Evolutionary conservation across 2,888 invertebrate species (phyloP).

Genomic region (Cacoxenus indagator): DNA sequence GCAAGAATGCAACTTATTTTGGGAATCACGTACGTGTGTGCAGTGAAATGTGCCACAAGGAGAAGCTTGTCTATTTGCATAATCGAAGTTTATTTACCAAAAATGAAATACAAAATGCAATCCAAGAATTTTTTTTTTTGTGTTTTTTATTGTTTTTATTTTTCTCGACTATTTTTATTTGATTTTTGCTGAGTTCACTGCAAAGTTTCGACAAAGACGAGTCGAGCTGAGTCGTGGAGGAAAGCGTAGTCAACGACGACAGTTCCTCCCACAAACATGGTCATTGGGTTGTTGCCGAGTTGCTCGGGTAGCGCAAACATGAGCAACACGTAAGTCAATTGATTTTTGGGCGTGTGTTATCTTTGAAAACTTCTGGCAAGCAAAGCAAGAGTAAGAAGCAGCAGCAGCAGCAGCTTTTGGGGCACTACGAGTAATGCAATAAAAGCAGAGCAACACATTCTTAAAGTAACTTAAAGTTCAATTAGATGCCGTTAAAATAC

Average conservation of each 20-base stretch:
- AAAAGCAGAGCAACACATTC: not conserved
- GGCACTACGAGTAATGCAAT: too few species aligned
- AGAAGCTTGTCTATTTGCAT: slow-evolving; percentile 9
- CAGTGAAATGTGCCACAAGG: slow-evolving; percentile 1
- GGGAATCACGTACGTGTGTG: not conserved
- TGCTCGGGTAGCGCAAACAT: not conserved
- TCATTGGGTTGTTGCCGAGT: not conserved
- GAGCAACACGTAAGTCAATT: slow-evolving; percentile 3
- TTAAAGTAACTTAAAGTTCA: not conserved
- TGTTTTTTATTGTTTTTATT: not conserved
- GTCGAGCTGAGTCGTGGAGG: too few species aligned
- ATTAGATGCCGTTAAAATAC: not conserved
- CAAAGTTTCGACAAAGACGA: not conserved
- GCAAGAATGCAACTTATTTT: not conserved
- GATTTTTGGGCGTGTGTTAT: not conserved
- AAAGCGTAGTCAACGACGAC: too few species aligned
- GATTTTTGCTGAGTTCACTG: not conserved
- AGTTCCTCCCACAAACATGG: too few species aligned
- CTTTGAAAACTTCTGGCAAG: not conserved
- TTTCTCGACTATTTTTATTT: not conserved
- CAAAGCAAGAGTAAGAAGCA: too few species aligned
- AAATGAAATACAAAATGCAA: not conserved
- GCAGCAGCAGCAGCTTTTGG: too few species aligned
- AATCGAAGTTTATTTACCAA: not conserved
- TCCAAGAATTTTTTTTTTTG: not conserved